Base-by-base conservation (phyloP, 2,113 vertebrate genomes). In the Mellivora capensis region DNA sequence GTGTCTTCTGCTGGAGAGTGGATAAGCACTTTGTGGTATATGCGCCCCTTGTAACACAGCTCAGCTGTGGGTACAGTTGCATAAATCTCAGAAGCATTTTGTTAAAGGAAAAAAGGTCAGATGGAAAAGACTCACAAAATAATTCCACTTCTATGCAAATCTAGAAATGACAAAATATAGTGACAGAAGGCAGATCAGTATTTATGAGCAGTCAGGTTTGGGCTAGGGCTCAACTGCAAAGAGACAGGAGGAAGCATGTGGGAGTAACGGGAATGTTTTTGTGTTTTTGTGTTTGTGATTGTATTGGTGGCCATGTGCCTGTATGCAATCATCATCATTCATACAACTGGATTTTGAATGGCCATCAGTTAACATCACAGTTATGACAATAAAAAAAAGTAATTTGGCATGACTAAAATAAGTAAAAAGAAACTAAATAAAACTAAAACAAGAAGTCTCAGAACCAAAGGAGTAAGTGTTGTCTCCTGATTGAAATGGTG, bases 21-120 rank as follows among this genome's bases (percentile, higher is more conserved):
- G 20, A 2, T 0, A 12, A 42, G 9, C 4, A 7, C 7, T 0
- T 0, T 0, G 7, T 3, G 8, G 23, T 1, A 0, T 2, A 1
- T 0, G 4, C 4, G 2, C 2, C 2, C 6, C 2, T 0, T 2
- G 10, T 1, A 0, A 3, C 10, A 3, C 12, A 3, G 23, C 59
- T 47, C 31, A 12, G 8, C 7, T 11, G 62, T 14, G 18, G 49
- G 1, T 3, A 2, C 4, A 0, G 42, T 1, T 3, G 1, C 4
- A 4, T 6, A 6, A 47, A 8, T 27, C 44, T n/a, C 39, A n/a
- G 18, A 39, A 37, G 10, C 5, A 9, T 34, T 49, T 13, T 49
- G 27, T 37, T 42, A n/a, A 64, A 5, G 23, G 37, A 57, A 69
- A 54, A 59, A 59, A 39, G 11, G 11, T 25, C 34, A 39, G 21